Evolutionary conservation across 2,113 vertebrate species (phyloP).

Genomic region (Anguilla japonica): DNA sequence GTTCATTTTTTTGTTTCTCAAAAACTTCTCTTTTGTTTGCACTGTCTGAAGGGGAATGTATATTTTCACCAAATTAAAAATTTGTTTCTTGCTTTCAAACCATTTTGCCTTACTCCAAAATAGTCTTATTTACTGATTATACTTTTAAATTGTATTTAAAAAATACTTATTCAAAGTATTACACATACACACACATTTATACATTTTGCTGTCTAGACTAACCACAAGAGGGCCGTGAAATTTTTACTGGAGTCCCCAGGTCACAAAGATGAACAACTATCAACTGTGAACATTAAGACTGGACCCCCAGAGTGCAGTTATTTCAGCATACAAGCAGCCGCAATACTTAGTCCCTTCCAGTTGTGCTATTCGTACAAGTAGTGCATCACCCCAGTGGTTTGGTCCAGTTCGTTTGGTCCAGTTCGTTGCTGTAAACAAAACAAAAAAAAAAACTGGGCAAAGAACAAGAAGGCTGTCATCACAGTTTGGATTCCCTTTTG

Average conservation of each 20-base stretch:
- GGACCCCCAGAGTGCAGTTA: not conserved
- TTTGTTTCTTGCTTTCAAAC: not conserved
- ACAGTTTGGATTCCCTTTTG: slow-evolving; percentile 30
- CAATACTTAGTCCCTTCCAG: not conserved
- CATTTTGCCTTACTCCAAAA: no score
- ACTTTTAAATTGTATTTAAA: not conserved
- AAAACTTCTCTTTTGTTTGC: not conserved
- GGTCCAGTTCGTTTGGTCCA: not conserved
- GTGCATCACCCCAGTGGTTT: no score
- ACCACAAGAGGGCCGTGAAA: not conserved
- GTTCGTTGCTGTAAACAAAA: slow-evolving; percentile 29
- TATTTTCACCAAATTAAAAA: not conserved
- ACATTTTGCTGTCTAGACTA: not conserved
- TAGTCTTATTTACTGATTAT: not conserved
- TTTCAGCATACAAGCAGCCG: not conserved
- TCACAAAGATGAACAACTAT: no score
- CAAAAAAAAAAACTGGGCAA: slow-evolving; percentile 11
- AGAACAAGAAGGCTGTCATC: slow-evolving; percentile 9
- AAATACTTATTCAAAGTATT: no score
- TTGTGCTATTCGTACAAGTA: not conserved
- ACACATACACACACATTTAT: no score
- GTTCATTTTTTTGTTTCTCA: not conserved
- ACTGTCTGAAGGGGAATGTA: not conserved
- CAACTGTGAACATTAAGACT: no score
- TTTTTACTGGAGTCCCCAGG: no score